Conservation (phyloP, 2,113 vertebrate species). For the Oryzias woworae region DNA sequence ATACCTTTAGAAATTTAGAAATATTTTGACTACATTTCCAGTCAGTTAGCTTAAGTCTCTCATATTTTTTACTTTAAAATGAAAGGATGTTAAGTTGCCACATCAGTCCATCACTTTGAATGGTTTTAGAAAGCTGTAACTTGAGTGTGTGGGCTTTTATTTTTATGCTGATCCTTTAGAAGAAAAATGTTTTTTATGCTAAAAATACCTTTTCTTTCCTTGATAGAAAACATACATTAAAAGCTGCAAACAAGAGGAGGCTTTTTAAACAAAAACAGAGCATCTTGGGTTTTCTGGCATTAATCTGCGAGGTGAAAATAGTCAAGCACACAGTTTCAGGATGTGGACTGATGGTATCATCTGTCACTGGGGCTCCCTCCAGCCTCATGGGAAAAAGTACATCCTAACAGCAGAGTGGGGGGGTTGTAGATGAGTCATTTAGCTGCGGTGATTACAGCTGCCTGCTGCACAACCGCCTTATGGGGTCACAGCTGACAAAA, state of each 20-base stretch:
- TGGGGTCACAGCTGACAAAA: conserved; percentile 21
- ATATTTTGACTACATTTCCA: no score
- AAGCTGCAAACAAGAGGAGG: neutral
- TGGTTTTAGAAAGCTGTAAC: no score
- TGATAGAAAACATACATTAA: neutral
- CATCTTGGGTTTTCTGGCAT: conserved; percentile 5
- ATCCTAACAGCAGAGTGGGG: conserved; percentile 17
- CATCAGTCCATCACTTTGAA: no score
- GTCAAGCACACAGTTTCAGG: conserved; percentile 24
- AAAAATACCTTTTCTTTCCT: no score
- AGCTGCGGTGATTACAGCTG: conserved; percentile 41
- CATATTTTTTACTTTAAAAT: no score
- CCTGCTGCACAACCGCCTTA: conserved; percentile 28
- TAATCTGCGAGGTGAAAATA: conserved; percentile 20
- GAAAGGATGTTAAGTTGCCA: no score
- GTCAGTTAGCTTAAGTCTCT: no score
- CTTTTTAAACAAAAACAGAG: conserved; percentile 1
- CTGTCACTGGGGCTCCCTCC: conserved; percentile 52
- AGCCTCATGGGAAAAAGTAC: conserved; percentile 39
- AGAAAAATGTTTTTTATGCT: no score
- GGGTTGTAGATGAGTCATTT: conserved; percentile 54
- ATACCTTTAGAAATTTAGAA: no score
- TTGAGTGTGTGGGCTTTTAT: no score
- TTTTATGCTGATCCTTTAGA: no score
- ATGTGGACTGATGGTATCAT: conserved; percentile 28